Conservation (phyloP, 2,113 vertebrate genomes). For the Stigmatopora argus region DNA sequence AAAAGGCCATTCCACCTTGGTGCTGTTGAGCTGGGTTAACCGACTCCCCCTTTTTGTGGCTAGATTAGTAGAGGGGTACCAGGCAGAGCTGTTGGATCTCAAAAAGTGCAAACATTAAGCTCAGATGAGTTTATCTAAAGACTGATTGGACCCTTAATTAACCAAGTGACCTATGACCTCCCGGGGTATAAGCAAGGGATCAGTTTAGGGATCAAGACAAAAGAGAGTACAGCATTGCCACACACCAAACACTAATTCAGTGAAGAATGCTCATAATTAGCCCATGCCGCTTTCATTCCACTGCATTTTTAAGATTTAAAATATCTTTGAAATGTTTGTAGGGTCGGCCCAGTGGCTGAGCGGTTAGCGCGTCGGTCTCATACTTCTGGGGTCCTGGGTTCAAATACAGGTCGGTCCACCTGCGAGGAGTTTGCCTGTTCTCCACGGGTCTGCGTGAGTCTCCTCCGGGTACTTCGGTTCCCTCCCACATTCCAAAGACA, state of each 20-base stretch:
- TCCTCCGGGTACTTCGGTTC: no score
- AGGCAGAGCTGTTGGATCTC: constrained; percentile 84
- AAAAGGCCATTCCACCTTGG: constrained; percentile 78
- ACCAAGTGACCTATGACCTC: constrained; percentile 88
- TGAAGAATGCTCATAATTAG: constrained; percentile 96
- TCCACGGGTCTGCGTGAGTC: no score
- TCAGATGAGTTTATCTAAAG: constrained; percentile 87
- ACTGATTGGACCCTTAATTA: constrained; percentile 87
- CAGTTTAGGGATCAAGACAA: constrained; percentile 86
- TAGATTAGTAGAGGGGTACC: constrained; percentile 89
- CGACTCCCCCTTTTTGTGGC: constrained; percentile 78
- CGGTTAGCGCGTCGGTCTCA: no score
- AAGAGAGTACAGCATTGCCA: constrained; percentile 82
- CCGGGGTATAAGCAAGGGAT: constrained; percentile 89
- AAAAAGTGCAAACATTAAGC: constrained; percentile 84
- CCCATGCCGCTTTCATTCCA: constrained; percentile 81
- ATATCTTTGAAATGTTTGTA: constrained; percentile 78
- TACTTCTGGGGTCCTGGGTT: no score
- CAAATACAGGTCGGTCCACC: no score
- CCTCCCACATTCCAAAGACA: no score
- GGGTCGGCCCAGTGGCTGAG: constrained; percentile 1
- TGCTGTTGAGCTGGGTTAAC: constrained; percentile 78
- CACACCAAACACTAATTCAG: constrained; percentile 93
- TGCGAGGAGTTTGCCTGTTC: no score
- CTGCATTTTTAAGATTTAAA: constrained; percentile 76